Conservation (phyloP, 2,888 invertebrate species). For the Watsonalla binaria region DNA sequence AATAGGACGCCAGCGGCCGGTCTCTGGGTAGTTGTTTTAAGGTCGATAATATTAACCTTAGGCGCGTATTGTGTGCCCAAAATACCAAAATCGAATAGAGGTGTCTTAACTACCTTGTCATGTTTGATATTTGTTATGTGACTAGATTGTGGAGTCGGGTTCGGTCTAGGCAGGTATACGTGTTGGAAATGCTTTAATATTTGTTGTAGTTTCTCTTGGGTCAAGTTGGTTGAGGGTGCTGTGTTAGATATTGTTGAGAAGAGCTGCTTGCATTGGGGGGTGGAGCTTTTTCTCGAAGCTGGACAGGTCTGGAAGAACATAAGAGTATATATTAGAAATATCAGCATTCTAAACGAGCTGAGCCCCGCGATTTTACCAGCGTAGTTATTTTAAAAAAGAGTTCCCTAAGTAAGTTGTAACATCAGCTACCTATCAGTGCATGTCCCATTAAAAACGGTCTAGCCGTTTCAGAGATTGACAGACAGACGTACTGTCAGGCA, state of each 20-base stretch:
- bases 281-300: conserved; percentile 35
- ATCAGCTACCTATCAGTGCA: too few species aligned
- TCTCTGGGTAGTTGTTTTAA: conserved; percentile 29
- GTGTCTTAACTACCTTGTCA: conserved; percentile 21
- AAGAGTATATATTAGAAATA: too few species aligned
- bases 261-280: conserved; percentile 40
- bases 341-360: too few species aligned
- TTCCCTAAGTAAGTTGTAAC: too few species aligned
- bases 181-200: conserved; percentile 38
- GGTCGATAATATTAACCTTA: conserved; percentile 36
- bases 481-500: too few species aligned
- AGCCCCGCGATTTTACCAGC: too few species aligned
- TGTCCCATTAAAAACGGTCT: too few species aligned
- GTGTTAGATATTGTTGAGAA: conserved; percentile 38
- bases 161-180: conserved; percentile 25
- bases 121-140: conserved; percentile 7
- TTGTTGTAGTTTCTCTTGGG: conserved; percentile 24
- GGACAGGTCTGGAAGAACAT: conserved; percentile 56
- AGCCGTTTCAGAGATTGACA: too few species aligned
- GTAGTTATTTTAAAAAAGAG: too few species aligned
- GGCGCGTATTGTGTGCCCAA: conserved; percentile 38
- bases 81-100: conserved; percentile 42
- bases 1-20: conserved; percentile 34
- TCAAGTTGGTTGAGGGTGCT: conserved; percentile 20
- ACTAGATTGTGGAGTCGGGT: conserved; percentile 2